Evolutionary conservation across 1,140 invertebrate species (phyloP), one percentile per base, ranked within the genome.

Genomic region (Choristoneura fumiferana): DNA sequence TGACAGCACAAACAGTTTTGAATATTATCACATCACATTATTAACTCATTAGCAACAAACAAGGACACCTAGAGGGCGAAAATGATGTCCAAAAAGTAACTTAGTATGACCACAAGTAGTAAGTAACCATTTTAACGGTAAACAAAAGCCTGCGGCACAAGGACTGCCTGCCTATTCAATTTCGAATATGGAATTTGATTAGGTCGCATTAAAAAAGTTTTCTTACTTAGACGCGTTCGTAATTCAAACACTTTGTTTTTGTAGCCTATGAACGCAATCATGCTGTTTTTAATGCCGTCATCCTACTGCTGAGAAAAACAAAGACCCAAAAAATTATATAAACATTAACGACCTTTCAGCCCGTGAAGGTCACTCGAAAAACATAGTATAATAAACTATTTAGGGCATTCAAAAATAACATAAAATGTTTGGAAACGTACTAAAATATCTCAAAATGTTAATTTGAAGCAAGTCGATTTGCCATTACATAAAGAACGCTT

Each of bases 321-420:
- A 76, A 69, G 53, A 74, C 53, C 60, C 45, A 15, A 63, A 39
- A 72, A 79, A 83, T 83, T 83, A 85, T 83, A 76, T 85, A 81
- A 83, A 85, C 79, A 80, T 57, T 56, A 67, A 67, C 80, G 82
- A 85, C 80, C 82, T 85, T 85, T 67, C 76, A 58, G 53, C 33
- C n/a, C 49, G 45, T 71, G 76, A 83, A 85, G 82, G 80, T 85
- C 80, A 77, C 17, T 15, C 15, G 1, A 10, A 36, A 17, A 54
- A 63, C 43, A 29, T 22, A 18, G 10, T 49, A n/a, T n/a, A 49
- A 8, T 6, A 49, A 22, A 33, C n/a, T 49, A 33, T 49, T 49
- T 8, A 49, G 43, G 18, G 29, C 18, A 5, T 18, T 12, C 43
- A 8, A 45, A 45, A 57, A 43, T 43, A 60, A 3, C n/a, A 58